These are phyloP conservation scores for Chrysomela aeneicollis DNA, from an alignment of 2,888 invertebrate species.

Conservation along the genomic window DNA sequence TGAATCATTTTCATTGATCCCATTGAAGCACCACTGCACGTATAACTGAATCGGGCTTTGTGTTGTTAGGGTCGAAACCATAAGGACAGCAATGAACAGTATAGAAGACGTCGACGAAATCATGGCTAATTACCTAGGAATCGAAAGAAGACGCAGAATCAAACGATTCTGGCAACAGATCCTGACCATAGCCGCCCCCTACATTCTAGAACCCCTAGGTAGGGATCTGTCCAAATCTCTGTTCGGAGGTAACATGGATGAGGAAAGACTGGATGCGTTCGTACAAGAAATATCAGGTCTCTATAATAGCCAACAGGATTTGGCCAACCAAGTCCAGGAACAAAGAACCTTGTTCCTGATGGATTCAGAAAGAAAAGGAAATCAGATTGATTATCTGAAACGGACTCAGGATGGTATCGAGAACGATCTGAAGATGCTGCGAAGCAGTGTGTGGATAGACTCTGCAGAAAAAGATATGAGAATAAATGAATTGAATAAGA, in stretches of 20 bases:
- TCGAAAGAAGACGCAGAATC: constrained; percentile 11
- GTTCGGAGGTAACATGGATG: background rate
- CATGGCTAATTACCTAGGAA: constrained; percentile 20
- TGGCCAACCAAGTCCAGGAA: constrained; percentile 13
- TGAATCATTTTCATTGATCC: too few species aligned
- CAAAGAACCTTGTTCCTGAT: constrained; percentile 24
- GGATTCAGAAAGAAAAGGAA: constrained; percentile 22
- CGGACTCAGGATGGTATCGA: constrained; percentile 14
- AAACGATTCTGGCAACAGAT: constrained; percentile 17
- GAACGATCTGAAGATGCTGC: constrained; percentile 10
- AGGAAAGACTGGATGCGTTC: constrained; percentile 1
- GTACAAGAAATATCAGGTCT: constrained; percentile 10
- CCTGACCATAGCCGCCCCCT: constrained; percentile 11
- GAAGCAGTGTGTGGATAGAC: constrained; percentile 8
- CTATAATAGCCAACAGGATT: constrained; percentile 8
- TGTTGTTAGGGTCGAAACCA: background rate
- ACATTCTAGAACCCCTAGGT: constrained; percentile 18
- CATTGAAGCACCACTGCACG: background rate
- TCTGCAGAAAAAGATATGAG: constrained; percentile 22
- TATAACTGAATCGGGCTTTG: background rate
- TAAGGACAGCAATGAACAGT: constrained; percentile 14
- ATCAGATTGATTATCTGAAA: constrained; percentile 19
- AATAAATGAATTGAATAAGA: constrained; percentile 21
- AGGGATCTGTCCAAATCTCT: background rate
- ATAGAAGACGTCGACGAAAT: constrained; percentile 18